These are phyloP conservation scores for Rotaria sp. DNA, from an alignment of 2,888 invertebrate species.

Conservation along the genomic window DNA sequence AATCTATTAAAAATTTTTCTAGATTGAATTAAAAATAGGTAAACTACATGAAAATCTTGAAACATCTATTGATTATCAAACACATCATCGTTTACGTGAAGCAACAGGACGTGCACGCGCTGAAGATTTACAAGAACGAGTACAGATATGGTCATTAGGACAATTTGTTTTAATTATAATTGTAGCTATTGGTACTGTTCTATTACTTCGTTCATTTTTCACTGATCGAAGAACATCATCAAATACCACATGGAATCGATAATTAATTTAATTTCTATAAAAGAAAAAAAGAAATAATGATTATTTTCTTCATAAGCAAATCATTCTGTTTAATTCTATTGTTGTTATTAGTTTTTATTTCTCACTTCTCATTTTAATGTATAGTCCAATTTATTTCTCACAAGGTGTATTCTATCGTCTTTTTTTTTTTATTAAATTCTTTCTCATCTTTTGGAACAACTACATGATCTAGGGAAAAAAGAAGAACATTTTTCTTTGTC, in stretches of 20 bases:
- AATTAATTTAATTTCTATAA: neutral
- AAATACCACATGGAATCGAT: neutral
- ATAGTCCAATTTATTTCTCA: neutral
- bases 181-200: slow-evolving; percentile 50
- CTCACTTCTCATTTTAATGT: neutral
- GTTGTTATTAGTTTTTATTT: neutral
- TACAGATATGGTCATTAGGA: slow-evolving; percentile 48
- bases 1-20: slow-evolving; percentile 27
- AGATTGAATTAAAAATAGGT: slow-evolving; percentile 79
- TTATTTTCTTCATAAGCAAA: neutral
- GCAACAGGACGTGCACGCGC: slow-evolving; percentile 88
- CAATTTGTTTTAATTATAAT: slow-evolving; percentile 47
- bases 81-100: slow-evolving; percentile 87
- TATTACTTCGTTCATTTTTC: slow-evolving; percentile 50
- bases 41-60: slow-evolving; percentile 81
- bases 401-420: neutral
- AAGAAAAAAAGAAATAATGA: no score
- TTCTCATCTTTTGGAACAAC: neutral
- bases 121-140: slow-evolving; percentile 84
- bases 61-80: slow-evolving; percentile 84
- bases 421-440: neutral
- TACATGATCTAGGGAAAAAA: neutral
- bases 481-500: neutral
- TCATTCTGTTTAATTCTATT: neutral
- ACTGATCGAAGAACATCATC: slow-evolving; percentile 27